phyloP scores from a whole-genome alignment of 2,797 vertebrate genomes.

The Sebastes alutus region DNA sequence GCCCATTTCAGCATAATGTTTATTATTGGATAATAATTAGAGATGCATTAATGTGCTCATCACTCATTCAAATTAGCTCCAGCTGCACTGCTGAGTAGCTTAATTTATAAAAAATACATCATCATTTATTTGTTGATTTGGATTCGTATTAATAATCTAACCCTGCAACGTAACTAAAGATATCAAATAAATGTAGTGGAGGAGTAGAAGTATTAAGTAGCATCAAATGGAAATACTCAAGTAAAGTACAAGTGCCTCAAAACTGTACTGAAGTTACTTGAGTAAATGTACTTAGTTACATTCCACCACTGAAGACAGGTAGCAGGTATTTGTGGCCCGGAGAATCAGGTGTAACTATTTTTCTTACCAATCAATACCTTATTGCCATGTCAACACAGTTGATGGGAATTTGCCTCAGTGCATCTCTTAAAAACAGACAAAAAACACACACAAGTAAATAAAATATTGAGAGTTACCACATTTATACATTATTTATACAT shows the following conservation, averaged over 20 bases:
- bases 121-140: not conserved
- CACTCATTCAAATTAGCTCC: too few relatives aligned
- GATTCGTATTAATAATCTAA: not conserved
- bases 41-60: not conserved
- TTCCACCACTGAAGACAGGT: not conserved
- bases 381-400: not conserved
- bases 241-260: not conserved
- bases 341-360: too few relatives aligned
- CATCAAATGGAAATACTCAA: not conserved
- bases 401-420: not conserved
- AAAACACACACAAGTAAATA: not conserved
- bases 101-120: not conserved
- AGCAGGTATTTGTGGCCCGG: not conserved
- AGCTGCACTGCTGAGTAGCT: not conserved
- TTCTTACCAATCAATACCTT: not conserved
- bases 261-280: not conserved
- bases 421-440: not conserved
- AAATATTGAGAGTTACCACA: too few relatives aligned
- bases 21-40: not conserved
- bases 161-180: not conserved
- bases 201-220: not conserved
- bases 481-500: too few relatives aligned
- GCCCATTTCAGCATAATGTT: not conserved
- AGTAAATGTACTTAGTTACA: not conserved
- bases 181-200: not conserved